A percentile compares a stretch with the other conserved stretches of the same genome.
These are phyloP conservation scores for Phymorhynchus buccinoides DNA, from an alignment of 1,140 invertebrate genomes.

Conservation along the genomic window DNA sequence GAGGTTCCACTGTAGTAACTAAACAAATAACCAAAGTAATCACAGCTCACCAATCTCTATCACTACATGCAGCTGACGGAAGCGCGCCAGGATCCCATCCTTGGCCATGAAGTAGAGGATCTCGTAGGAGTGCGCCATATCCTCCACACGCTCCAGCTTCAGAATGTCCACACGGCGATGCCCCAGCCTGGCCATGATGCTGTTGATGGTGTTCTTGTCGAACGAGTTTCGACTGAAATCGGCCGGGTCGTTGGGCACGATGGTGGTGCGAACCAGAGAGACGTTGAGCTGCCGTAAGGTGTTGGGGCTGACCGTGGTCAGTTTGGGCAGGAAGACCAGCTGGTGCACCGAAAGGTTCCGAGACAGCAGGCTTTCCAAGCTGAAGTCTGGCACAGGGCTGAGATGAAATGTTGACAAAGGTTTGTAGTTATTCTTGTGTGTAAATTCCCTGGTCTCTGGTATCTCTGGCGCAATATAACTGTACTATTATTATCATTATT, in stretches of 20 bases:
- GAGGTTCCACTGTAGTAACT: too few species aligned
- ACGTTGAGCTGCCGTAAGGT: slow-evolving; percentile 45
- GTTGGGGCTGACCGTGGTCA: slow-evolving; percentile 6
- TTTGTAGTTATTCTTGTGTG: too few species aligned
- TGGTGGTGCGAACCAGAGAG: slow-evolving; percentile 52
- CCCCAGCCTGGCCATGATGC: slow-evolving; percentile 54
- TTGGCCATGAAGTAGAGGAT: slow-evolving; percentile 66
- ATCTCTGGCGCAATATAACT: too few species aligned
- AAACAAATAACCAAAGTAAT: too few species aligned
- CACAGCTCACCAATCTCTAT: slow-evolving; percentile 63
- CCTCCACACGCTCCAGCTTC: slow-evolving; percentile 59
- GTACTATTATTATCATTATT: too few species aligned
- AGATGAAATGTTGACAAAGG: slow-evolving; percentile 40
- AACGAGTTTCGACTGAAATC: slow-evolving; percentile 69
- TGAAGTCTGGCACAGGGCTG: slow-evolving; percentile 59
- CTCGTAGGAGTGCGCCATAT: slow-evolving; percentile 60
- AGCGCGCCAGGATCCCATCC: slow-evolving; percentile 59
- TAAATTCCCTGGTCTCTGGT: too few species aligned
- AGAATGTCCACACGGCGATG: slow-evolving; percentile 63
- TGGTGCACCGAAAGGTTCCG: slow-evolving; percentile 59
- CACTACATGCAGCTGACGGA: slow-evolving; percentile 64
- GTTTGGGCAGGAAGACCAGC: slow-evolving; percentile 54
- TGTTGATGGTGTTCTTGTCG: slow-evolving; percentile 67
- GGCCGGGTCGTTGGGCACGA: slow-evolving; percentile 69
- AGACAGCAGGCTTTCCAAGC: slow-evolving; percentile 59